Evolutionary conservation across 1,140 invertebrate species (phyloP).

Genomic region (Chrysopa pallens): DNA sequence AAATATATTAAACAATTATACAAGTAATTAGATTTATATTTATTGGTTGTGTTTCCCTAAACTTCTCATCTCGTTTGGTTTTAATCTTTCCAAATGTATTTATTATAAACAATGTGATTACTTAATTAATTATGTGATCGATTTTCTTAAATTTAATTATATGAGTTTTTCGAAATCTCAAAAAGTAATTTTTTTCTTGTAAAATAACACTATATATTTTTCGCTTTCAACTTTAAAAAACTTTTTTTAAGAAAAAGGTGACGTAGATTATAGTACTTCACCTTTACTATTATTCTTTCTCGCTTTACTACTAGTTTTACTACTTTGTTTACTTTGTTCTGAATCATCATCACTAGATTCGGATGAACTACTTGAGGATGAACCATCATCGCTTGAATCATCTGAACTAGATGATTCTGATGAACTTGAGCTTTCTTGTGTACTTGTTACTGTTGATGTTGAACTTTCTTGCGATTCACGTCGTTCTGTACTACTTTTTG

Average conservation of each 20-base stretch:
- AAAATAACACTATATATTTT: no score
- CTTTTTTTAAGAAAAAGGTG: no score
- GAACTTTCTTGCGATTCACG: conserved; percentile 26
- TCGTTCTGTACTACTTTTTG: conserved; percentile 17
- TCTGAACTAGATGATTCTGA: conserved; percentile 13
- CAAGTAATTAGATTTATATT: no score
- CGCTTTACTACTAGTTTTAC: conserved; percentile 13
- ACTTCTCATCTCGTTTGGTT: no score
- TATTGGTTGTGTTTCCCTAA: no score
- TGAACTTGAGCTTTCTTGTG: conserved; percentile 18
- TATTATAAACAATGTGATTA: no score
- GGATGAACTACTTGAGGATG: conserved; percentile 22
- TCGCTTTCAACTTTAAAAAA: no score
- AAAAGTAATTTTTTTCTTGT: no score
- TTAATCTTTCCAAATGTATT: no score
- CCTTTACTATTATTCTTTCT: conserved; percentile 3
- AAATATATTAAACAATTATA: background rate
- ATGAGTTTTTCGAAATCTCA: no score
- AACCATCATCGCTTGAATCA: conserved; percentile 23
- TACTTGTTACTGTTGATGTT: conserved; percentile 21
- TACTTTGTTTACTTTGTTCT: conserved; percentile 17
- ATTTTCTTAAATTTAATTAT: no score
- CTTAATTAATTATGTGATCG: no score
- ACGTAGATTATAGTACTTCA: background rate
- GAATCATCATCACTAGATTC: conserved; percentile 18